Evolutionary conservation across 2,113 vertebrate species (phyloP), one percentile per base, ranked within the genome.

Genomic region (Anoura caudifer): DNA sequence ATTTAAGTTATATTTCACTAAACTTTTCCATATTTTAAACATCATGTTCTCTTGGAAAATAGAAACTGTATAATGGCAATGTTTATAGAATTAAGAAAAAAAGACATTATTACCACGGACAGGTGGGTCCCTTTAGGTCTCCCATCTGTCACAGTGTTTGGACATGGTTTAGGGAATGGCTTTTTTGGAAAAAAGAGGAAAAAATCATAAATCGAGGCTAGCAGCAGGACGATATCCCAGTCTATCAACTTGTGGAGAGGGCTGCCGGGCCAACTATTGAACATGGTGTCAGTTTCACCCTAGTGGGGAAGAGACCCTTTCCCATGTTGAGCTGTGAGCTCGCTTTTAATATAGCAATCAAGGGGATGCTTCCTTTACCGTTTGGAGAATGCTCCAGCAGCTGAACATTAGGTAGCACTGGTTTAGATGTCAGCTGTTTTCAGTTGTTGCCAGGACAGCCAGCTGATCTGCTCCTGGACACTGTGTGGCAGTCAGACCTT

Each of bases 221-320:
- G 19, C 4, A 72, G 11, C 13, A 38, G 26, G 7, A 94, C 47
- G 24, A 56, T 81, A 2, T 2, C 9, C 11, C 14, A 45, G 6
- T 28, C 7, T 24, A 33, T 16, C 7, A 47, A 17, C 4, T 77
- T 22, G 9, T 8, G 7, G 1, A 22, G 80, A 84, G 13, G 9
- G 0, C 0, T 83, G 4, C 4, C 15, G 33, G 4, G 11, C 31
- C 16, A 15, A 12, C 2, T 11, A 11, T 0, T 41, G 9, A 13
- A 24, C 2, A 5, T 38, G 4, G 12, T 70, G 7, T 65, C 11
- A 3, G 4, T 79, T 50, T 67, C 20, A 0, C 45, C n/a, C 41
- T 61, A 50, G 1, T 38, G 43, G 19, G 22, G 17, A 52, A 52
- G 70, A 59, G 7, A 20, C 1, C 0, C 13, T 36, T 43, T 73